Evolutionary conservation across 2,888 invertebrate genomes (phyloP), one percentile per base, ranked within the genome.

Genomic region (Coelinius sp.): DNA sequence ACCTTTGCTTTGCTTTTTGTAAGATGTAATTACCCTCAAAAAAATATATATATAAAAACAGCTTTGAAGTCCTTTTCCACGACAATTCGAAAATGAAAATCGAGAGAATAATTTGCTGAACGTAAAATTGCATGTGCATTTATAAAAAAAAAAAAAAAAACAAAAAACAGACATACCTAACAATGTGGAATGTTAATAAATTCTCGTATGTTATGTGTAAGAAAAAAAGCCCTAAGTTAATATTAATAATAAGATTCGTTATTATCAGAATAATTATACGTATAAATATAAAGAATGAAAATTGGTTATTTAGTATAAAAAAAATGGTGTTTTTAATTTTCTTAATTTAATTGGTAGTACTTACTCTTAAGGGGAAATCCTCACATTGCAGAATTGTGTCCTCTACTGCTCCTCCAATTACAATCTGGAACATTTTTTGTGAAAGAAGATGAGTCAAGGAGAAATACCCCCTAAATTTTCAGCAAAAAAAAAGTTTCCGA

Each of bases 331-430:
- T 53, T 20, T 65, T 49, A 63, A 10, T 67, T 68, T 24, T n/a
- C 6, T 22, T 20, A 8, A 38, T 38, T 17, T 65, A 38, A 68
- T 52, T 74, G 65, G 71, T 49, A 12, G 31, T 17, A 89, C 93
- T 92, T 88, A 94, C 94, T 91, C 91, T 90, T 73, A 94, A 89
- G 74, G 89, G 87, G 35, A 90, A 88, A 64, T 93, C 93, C 14
- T 90, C 88, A 49, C 94, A 86, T 67, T 91, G 91, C 68, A 93
- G 90, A 0, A 92, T 91, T 68, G 93, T 91, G 84, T 96, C 96
- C 71, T 95, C 88, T 76, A 94, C 93, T 5, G 94, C 92, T 2
- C 94, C 96, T 0, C 96, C 96, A 74, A 96, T 91, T 20, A 96
- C 92, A 14, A 94, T 89, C 88, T 93, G 88, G 10, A 59, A 67